Conservation (phyloP, 1,140 invertebrate species). For the Agraylea sexmaculata region DNA sequence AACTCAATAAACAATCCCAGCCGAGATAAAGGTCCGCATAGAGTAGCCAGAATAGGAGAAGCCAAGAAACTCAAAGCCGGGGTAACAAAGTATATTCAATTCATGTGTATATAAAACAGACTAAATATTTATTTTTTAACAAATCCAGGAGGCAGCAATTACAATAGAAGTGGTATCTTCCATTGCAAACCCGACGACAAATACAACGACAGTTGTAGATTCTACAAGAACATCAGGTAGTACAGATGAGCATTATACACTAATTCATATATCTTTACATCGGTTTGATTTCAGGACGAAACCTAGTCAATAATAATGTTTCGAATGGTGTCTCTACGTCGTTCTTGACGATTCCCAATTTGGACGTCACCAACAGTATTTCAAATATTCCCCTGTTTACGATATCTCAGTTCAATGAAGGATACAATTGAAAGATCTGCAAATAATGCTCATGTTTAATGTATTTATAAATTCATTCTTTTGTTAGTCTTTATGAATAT, state of each 20-base stretch:
- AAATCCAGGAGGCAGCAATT: not conserved
- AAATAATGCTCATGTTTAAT: too few species aligned
- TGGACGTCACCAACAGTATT: constrained; percentile 13
- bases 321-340: constrained; percentile 10
- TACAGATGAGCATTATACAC: too few species aligned
- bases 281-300: too few species aligned
- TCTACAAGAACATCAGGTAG: too few species aligned
- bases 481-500: too few species aligned
- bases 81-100: constrained; percentile 3
- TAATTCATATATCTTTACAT: too few species aligned
- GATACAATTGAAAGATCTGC: constrained; percentile 10
- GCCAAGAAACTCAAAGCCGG: constrained; percentile 6
- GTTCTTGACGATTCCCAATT: constrained; percentile 9
- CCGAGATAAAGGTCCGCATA: constrained; percentile 11
- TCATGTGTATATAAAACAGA: not conserved
- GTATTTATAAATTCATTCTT: too few species aligned
- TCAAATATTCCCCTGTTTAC: constrained; percentile 12
- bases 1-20: constrained; percentile 16
- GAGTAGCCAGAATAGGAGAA: constrained; percentile 11
- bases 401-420: constrained; percentile 17
- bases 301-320: constrained; percentile 1
- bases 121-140: constrained; percentile 2
- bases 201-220: too few species aligned
- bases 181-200: too few species aligned
- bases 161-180: too few species aligned